Base-by-base conservation (phyloP, 2,797 vertebrate genomes). In the Schizothorax lantsangensis region DNA sequence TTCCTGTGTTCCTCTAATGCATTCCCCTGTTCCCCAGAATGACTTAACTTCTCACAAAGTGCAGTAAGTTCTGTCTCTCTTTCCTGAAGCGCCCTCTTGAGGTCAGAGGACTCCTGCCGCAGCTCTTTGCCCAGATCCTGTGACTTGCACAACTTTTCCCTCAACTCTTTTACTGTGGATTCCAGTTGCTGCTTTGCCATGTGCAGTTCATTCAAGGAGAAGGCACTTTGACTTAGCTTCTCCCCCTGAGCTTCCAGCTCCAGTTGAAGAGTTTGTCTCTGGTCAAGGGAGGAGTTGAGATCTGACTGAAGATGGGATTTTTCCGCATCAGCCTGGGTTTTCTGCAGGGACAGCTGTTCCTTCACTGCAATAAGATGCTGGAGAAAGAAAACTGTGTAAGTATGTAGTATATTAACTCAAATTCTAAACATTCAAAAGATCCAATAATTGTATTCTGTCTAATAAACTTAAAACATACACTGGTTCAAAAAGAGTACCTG, bases 291-390 rank as follows among this genome's bases (percentile, higher is more conserved):
- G 74, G 90, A 81, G 84, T 92, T 93, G 43, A 97, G 91, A 81
- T 98, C 96, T 3, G 90, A 84, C 49, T 95, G 94, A 83, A 97
- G 91, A 84, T 92, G 91, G 43, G 82, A 90, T 69, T 95, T 86
- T 86, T 95, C 89, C 2, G 45, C 84, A 54, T 97, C 96, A 0
- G 93, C 91, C 86, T 98, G 96, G 49, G 90, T 95, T 85, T 94
- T 94, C 79, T 99, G 96, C 52, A 92, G 94, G 2, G 95, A 95
- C 69, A 98, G 94, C 88, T 97, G 97, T 83, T 98, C 97, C 93
- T 98, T 99, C 90, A 97, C 93, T 1, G 94, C 93, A 94, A 99
- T 97, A 94, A 99, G 89, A 87, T 97, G 97, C 98, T 99, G 87
- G 72, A 95, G 90, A 59, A 83, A 92, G 92, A 47, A 64, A 81